Conservation (phyloP, 2,113 vertebrate genomes). For the Xenopus borealis region DNA sequence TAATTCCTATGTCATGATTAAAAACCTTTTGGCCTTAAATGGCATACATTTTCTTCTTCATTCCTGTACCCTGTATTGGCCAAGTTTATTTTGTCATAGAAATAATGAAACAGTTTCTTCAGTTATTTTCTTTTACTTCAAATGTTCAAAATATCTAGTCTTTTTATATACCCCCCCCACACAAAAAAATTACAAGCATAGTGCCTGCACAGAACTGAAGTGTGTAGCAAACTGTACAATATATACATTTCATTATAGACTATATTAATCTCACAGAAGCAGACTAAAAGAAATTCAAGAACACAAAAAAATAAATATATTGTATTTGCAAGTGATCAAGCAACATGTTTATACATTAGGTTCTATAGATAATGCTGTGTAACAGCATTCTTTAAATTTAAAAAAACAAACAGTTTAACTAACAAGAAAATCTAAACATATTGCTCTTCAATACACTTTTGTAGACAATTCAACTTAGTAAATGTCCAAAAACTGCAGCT, state of each 20-base stretch:
- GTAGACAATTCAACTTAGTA: slow-evolving; percentile 68
- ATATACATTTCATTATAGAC: slow-evolving; percentile 64
- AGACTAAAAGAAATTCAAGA: slow-evolving; percentile 56
- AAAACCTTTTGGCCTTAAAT: too few relatives aligned
- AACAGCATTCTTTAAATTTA: slow-evolving; percentile 67
- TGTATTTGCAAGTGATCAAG: slow-evolving; percentile 67
- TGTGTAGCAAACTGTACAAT: slow-evolving; percentile 72
- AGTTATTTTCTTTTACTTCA: too few relatives aligned
- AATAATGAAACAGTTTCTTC: too few relatives aligned
- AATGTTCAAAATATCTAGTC: too few relatives aligned
- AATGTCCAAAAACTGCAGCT: slow-evolving; percentile 65
- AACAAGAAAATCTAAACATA: slow-evolving; percentile 79
- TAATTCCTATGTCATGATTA: too few relatives aligned
- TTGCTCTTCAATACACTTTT: slow-evolving; percentile 84
- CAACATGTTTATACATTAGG: slow-evolving; percentile 65
- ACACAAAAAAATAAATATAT: slow-evolving; percentile 68
- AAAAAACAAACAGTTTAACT: slow-evolving; percentile 62
- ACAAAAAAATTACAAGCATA: too few relatives aligned
- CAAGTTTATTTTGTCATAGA: too few relatives aligned
- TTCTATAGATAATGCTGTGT: slow-evolving; percentile 67
- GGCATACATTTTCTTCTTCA: too few relatives aligned
- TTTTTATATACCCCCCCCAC: too few relatives aligned
- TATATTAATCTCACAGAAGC: slow-evolving; percentile 54
- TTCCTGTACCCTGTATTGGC: too few relatives aligned
- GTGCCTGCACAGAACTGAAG: not conserved